Base-by-base conservation (phyloP, 2,113 vertebrate species). In the Oxygymnocypris stewartii region DNA sequence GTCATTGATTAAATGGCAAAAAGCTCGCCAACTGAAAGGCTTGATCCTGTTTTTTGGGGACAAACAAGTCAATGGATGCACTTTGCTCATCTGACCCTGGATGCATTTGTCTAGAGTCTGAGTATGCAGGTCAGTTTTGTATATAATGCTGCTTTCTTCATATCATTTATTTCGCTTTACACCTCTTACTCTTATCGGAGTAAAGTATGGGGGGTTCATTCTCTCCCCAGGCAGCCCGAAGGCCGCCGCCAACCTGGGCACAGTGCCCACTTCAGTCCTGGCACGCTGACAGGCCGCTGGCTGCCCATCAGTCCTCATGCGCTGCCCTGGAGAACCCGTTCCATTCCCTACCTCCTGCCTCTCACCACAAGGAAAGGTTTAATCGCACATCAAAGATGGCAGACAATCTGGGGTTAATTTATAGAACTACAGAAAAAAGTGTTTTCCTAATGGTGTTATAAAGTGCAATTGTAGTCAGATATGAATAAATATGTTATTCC, bases 281-380 rank as follows among this genome's bases (percentile, higher is more conserved):
- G 87, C 90, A 89, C 75, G 74, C 88, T 73, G 49, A 85, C 90
- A 91, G 87, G 81, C 80, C 12, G 18, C 80, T 90, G 91, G 90
- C 90, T 88, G 87, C 89, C 91, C 91, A 89, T 90, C 91, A 90
- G 85, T 88, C 88, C 89, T 90, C 88, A 71, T 85, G 86, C 84
- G n/a, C 67, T 86, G 91, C 89, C 88, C 89, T 79, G 88, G 54
- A 77, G 67, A 88, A 71, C 88, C 77, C 25, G 73, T 76, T 75
- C 82, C 35, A 87, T 77, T 83, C 35, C 65, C 59, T 74, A 77
- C 57, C 57, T 23, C 25, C 85, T 42, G 28, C 49, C 77, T 59
- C 28, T 84, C 78, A 42, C 65, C 67, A 71, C 85, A 86, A 83
- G 86, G 87, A 80, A 87, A 31, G 79, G 87, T 47, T 84, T 87